Evolutionary conservation across 2,113 vertebrate species (phyloP).

Genomic region (Aix galericulata): DNA sequence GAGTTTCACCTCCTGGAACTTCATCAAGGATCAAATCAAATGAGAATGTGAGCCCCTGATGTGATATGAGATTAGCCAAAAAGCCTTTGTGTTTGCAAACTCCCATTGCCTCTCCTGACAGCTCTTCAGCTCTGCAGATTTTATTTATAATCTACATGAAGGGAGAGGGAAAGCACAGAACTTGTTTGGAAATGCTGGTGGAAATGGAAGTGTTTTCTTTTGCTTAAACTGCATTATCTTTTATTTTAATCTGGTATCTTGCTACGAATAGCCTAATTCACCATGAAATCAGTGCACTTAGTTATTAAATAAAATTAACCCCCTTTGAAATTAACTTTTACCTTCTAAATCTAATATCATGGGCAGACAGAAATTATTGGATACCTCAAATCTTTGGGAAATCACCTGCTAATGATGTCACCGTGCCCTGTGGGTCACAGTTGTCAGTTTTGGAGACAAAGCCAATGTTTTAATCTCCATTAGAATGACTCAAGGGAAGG

Average conservation of each 20-base stretch:
- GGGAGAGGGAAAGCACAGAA: not conserved
- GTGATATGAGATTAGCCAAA: not conserved
- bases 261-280: not conserved
- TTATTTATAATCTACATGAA: not conserved
- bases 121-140: not conserved
- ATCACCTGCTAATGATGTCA: not conserved
- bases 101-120: not conserved
- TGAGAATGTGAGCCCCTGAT: not conserved
- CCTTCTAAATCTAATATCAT: not conserved
- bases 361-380: not conserved
- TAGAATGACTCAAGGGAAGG: not conserved
- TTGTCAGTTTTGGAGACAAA: not conserved
- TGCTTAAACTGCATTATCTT: not conserved
- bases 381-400: not conserved
- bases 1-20: not conserved
- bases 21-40: not conserved
- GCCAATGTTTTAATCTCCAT: not conserved
- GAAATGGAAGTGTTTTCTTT: not conserved
- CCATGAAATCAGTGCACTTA: not conserved
- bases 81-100: not conserved
- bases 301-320: not conserved
- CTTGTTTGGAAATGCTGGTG: not conserved
- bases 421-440: not conserved
- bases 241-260: not conserved
- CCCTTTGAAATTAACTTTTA: not conserved